Percentiles rank a stretch among this genome's conserved stretches.
phyloP scores from a whole-genome alignment of 2,888 invertebrate species.

The Tenthredo notha region DNA sequence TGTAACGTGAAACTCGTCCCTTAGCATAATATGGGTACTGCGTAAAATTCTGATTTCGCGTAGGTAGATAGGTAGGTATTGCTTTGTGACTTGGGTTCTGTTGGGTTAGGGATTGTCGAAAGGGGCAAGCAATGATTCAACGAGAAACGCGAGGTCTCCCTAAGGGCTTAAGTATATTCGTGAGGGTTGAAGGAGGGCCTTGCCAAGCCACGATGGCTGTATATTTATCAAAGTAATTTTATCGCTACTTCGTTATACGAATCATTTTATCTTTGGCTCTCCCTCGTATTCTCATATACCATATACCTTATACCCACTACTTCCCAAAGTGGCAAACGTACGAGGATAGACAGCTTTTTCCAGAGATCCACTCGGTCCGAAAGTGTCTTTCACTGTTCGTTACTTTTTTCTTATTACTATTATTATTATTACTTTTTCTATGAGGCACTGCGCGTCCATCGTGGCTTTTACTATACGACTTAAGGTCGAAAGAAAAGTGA shows the following conservation, averaged over 20 bases:
- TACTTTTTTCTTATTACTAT: constrained; percentile 6
- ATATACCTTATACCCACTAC: neutral
- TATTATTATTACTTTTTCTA: neutral
- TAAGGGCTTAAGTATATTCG: constrained; percentile 25
- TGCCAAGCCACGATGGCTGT: neutral
- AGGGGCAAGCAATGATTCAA: constrained; percentile 49
- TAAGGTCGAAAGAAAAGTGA: neutral
- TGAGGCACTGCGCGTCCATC: neutral
- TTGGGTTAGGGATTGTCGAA: constrained; percentile 26
- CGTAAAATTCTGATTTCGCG: constrained; percentile 35
- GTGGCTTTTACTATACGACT: neutral
- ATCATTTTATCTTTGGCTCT: constrained; percentile 40
- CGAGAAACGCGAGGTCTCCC: constrained; percentile 37
- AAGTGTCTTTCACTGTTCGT: constrained; percentile 28
- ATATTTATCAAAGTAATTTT: constrained; percentile 48
- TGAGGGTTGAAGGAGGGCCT: constrained; percentile 18
- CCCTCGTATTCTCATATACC: neutral
- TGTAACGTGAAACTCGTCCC: constrained; percentile 8
- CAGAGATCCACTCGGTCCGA: neutral
- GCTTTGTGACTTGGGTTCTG: constrained; percentile 20
- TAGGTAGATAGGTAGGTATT: constrained; percentile 3
- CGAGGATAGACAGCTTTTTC: constrained; percentile 22
- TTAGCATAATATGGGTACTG: neutral
- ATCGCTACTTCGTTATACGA: constrained; percentile 37
- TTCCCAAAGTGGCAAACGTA: constrained; percentile 19